Base-by-base conservation (phyloP, 2,113 vertebrate genomes). In the Litocranius walleri region DNA sequence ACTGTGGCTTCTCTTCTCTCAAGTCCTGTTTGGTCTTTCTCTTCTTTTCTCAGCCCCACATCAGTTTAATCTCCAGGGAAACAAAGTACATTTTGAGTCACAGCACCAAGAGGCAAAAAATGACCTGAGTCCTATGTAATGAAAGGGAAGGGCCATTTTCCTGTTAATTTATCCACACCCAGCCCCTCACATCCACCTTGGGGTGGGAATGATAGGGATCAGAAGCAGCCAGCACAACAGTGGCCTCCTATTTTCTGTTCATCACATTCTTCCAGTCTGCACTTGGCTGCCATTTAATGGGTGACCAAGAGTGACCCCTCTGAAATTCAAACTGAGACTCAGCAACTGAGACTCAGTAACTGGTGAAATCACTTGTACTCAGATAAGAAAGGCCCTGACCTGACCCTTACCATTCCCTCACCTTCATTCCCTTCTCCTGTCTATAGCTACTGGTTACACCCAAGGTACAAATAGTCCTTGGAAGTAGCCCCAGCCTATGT, bases 401-500 rank as follows among this genome's bases (percentile, higher is more conserved):
- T 0, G 8, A 52, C 40, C 54, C 52, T 94, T 78, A 67, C 45
- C 87, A 45, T 74, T 57, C 81, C 43, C 29, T 90, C 33, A 30
- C 43, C n/a, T 48, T 25, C 15, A 45, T 33, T 56, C 27, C 2
- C 30, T 9, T 23, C 36, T 89, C 45, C 25, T 3, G 3, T 90
- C 88, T 48, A 50, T 27, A 96, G 57, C 71, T 91, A 83, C 90
- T 90, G 84, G 78, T 77, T 89, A 97, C 57, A 61, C 80, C 95
- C 88, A 88, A 94, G 84, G 94, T 90, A 97, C 94, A 95, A 94
- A 96, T 4, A 83, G 93, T 96, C 81, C 67, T 67, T 98, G 96
- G 97, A 97, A 96, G 48, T 50, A 92, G 78, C 33, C 54, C 54
- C 92, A 97, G 62, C 10, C 2, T 88, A 25, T 74, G 81, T 84